Base-by-base conservation (phyloP, 1,140 invertebrate genomes). In the Chelonus insularis region DNA sequence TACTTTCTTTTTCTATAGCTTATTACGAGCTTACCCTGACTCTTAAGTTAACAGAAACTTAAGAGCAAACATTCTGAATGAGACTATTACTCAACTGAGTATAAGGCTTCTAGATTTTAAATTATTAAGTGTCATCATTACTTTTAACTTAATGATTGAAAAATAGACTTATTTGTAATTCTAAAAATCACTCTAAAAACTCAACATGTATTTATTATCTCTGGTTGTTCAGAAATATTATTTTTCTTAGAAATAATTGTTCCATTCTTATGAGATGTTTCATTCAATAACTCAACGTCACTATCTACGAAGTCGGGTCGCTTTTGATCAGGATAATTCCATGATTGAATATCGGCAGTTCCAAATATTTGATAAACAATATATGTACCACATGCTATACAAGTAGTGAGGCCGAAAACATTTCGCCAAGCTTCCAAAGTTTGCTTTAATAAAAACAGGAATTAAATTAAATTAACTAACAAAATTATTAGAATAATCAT, bases 281-380 rank as follows among this genome's bases (percentile, higher is more conserved):
- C 72, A 23, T 79, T 82, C 8, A 82, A 55, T 0, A 77, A 79
- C 12, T 78, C 72, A 2, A 72, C 75, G 23, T 81, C 78, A 9
- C 81, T 77, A 18, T 68, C 64, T 7, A 65, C 25, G 2, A 68
- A 68, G 55, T 76, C 74, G 5, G 77, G 74, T 55, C 74, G 76
- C 36, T 81, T 82, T 64, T 80, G 73, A 47, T 81, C 75, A 0
- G 82, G 80, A 72, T 84, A 84, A 71, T 88, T 87, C 87, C 87
- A 88, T 0, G 78, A 54, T 66, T 88, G 87, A 58, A 87, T 83
- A 16, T 88, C 84, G 16, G 83, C 87, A 1, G 87, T 87, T 0
- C 86, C 88, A 68, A 85, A 89, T 50, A 91, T 80, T 69, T 90
- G 85, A 69, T 86, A 94, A 1, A 90, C 67, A 0, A 89, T 58